These are phyloP conservation scores for Elephantulus edwardii DNA, from an alignment of 2,113 vertebrate species.

Conservation along the genomic window DNA sequence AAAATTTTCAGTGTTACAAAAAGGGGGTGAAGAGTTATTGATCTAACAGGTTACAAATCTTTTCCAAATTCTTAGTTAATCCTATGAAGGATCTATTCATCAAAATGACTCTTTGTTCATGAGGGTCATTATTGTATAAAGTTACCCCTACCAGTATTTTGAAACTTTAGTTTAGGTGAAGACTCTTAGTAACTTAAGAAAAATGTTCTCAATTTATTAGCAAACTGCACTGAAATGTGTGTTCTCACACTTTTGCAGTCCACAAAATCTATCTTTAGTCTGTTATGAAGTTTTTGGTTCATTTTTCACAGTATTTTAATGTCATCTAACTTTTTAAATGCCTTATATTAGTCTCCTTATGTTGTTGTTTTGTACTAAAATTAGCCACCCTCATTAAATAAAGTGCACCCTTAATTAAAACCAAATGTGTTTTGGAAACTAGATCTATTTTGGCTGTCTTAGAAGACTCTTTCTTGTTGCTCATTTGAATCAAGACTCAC, in stretches of 20 bases:
- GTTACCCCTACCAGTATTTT: constrained; percentile 60
- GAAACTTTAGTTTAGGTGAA: constrained; percentile 66
- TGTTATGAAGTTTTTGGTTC: constrained; percentile 71
- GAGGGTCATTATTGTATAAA: background rate
- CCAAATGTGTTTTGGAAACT: constrained; percentile 76
- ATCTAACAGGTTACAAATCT: background rate
- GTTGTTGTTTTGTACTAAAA: constrained; percentile 75
- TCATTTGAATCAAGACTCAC: constrained; percentile 61
- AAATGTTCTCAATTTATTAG: constrained; percentile 72
- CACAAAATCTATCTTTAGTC: constrained; percentile 38
- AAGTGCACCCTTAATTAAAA: constrained; percentile 75
- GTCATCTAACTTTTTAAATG: constrained; percentile 56
- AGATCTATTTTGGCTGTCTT: constrained; percentile 47
- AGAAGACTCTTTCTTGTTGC: constrained; percentile 46
- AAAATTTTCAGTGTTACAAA: background rate
- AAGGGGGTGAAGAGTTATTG: background rate
- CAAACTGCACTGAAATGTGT: constrained; percentile 56
- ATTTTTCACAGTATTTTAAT: constrained; percentile 55
- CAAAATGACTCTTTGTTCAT: background rate
- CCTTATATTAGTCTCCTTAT: constrained; percentile 58
- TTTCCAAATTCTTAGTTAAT: constrained; percentile 3
- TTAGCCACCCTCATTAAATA: constrained; percentile 76
- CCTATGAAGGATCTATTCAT: background rate
- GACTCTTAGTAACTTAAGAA: constrained; percentile 65
- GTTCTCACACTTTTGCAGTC: background rate